A percentile compares a stretch with the other conserved stretches of the same genome.
Evolutionary conservation across 2,113 vertebrate species (phyloP).

Genomic region (Oryzias woworae): DNA sequence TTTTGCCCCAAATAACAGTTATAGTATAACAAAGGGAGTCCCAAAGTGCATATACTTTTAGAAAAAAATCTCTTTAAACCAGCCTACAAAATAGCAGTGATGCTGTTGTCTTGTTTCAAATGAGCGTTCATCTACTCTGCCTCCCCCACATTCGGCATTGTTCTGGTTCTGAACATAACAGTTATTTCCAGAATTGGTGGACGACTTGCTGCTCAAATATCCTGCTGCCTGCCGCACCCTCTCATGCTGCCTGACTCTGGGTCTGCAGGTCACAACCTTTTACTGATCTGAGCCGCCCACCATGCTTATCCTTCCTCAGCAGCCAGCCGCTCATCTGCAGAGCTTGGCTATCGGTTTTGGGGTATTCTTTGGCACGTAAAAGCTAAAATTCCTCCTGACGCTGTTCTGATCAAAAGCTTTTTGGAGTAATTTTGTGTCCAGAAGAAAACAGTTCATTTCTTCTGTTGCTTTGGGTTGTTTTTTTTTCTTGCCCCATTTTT

Average conservation of each 20-base stretch:
- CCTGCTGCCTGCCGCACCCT: conserved; percentile 49
- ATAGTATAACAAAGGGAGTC: too few relatives aligned
- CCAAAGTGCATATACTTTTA: too few relatives aligned
- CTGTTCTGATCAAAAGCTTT: background rate
- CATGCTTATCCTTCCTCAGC: conserved; percentile 49
- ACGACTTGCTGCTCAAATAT: conserved; percentile 23
- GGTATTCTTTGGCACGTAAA: conserved; percentile 16
- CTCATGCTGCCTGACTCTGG: conserved; percentile 28
- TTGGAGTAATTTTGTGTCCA: background rate
- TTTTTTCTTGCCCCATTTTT: too few relatives aligned
- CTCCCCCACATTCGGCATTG: background rate
- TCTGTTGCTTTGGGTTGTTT: too few relatives aligned
- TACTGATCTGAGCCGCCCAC: conserved; percentile 48
- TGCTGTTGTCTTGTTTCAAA: too few relatives aligned
- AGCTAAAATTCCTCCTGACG: conserved; percentile 2
- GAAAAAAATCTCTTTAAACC: too few relatives aligned
- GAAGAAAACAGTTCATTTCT: too few relatives aligned
- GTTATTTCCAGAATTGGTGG: conserved; percentile 18
- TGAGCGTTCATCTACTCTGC: too few relatives aligned
- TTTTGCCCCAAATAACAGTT: too few relatives aligned
- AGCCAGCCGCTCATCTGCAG: conserved; percentile 46
- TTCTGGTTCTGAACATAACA: background rate
- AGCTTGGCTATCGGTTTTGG: conserved; percentile 20
- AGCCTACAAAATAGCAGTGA: too few relatives aligned
- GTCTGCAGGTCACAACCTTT: conserved; percentile 34